Evolutionary conservation across 1,140 invertebrate species (phyloP), one percentile per base, ranked within the genome.

Genomic region (Bombus polaris): DNA sequence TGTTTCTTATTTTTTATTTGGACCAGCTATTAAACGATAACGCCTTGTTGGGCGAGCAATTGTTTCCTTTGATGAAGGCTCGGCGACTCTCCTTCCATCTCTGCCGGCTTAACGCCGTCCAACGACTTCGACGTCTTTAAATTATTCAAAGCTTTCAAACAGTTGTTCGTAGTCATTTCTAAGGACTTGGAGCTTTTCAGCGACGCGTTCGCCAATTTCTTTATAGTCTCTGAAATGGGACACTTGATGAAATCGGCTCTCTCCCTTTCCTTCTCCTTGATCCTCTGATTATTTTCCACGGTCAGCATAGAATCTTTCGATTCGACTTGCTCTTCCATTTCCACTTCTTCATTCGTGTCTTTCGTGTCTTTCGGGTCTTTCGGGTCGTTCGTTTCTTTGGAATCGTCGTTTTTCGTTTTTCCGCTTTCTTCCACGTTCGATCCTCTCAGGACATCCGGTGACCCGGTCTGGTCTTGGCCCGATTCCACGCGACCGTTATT

Each of bases 141-240:
- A 74, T 92, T 94, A 71, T 93, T 94, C 37, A 94, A 39, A 2
- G 92, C 91, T 10, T 93, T 94, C 6, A 93, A 47, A 72, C 94
- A 94, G 62, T 84, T 91, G 68, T 83, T 94, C 12, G 91, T 93
- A 10, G 93, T 91, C 66, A 94, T 94, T 44, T 94, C 94, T 12
- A 94, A 78, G 0, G 94, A 94, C 65, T 94, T 95, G 12, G 94
- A 94, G 44, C 91, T 93, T 62, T 91, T 93, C 18, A 95, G 70
- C 25, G 95, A 95, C 13, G 94, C 94, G 82, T 94, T 95, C 3
- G 95, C 94, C 35, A 95, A 82, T 73, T 95, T 95, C 78, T 93
- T 95, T 10, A 95, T 95, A 0, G 95, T 95, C 70, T 95, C 95
- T 0, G 95, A 95, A 25, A 95, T 95, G 8, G 94, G 95, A 82